A percentile compares a stretch with the other conserved stretches of the same genome.
These are phyloP conservation scores for Platysternon megacephalum DNA, from an alignment of 2,113 vertebrate species.

Conservation along the genomic window DNA sequence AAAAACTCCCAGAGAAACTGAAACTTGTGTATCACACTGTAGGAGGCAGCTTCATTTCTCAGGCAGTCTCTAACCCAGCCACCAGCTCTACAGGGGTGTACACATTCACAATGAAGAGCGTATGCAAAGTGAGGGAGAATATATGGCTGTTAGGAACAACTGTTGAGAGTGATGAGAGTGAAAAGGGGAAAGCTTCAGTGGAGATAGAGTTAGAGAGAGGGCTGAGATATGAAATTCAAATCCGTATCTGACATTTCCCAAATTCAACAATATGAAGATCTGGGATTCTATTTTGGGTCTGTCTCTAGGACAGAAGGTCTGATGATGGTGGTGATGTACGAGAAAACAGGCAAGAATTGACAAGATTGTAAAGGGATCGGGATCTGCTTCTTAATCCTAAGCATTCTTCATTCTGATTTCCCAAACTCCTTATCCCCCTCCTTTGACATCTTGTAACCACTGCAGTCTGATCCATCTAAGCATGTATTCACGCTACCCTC, in stretches of 20 bases:
- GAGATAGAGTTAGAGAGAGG: neutral
- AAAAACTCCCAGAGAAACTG: neutral
- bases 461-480: neutral
- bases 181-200: neutral
- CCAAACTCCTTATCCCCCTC: neutral
- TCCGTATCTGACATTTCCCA: neutral
- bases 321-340: neutral
- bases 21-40: neutral
- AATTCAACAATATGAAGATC: neutral
- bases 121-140: neutral
- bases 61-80: neutral
- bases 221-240: neutral
- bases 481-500: neutral
- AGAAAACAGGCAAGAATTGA: neutral
- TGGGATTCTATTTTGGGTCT: neutral
- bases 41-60: neutral
- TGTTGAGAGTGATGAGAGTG: neutral
- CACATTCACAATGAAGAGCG: neutral
- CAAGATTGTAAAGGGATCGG: neutral
- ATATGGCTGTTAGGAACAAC: neutral
- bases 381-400: neutral
- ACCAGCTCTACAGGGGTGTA: neutral
- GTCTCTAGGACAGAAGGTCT: neutral
- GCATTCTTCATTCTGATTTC: neutral
- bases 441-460: neutral